Evolutionary conservation across 2,113 vertebrate genomes (phyloP).

Genomic region (Cisticola juncidis): DNA sequence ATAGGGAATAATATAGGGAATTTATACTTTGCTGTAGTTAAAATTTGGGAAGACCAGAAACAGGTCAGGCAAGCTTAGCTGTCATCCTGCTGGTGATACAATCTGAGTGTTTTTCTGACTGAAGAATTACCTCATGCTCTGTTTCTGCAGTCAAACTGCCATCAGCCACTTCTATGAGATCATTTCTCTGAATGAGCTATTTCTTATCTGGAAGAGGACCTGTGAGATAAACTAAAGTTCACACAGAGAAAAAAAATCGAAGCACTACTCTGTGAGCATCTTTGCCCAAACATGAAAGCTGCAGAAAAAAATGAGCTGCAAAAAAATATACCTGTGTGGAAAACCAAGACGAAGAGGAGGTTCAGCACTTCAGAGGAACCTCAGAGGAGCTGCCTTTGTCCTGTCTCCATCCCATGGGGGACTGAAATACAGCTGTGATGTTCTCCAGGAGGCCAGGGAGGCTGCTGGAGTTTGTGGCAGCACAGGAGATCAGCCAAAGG

Average conservation of each 20-base stretch:
- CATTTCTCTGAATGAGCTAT: neutral
- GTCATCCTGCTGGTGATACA: neutral
- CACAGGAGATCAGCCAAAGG: neutral
- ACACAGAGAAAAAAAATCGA: neutral
- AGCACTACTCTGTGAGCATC: neutral
- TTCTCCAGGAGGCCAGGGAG: neutral
- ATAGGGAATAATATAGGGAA: neutral
- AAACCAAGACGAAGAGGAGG: neutral
- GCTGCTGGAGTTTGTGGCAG: neutral
- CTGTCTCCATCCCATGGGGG: neutral
- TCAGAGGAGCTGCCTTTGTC: neutral
- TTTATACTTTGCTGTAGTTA: neutral
- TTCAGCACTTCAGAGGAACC: neutral
- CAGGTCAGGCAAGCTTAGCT: neutral
- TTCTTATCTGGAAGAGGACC: neutral
- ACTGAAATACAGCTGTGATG: neutral
- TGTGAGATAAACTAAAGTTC: neutral
- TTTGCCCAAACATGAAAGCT: neutral
- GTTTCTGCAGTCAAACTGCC: neutral
- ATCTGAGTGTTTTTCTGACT: neutral
- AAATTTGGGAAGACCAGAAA: neutral
- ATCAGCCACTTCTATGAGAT: neutral
- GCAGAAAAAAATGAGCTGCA: neutral
- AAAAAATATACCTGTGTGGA: neutral
- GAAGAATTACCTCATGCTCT: neutral